Conservation (phyloP, 1,140 invertebrate species). For the Scaptomyza hsui region DNA sequence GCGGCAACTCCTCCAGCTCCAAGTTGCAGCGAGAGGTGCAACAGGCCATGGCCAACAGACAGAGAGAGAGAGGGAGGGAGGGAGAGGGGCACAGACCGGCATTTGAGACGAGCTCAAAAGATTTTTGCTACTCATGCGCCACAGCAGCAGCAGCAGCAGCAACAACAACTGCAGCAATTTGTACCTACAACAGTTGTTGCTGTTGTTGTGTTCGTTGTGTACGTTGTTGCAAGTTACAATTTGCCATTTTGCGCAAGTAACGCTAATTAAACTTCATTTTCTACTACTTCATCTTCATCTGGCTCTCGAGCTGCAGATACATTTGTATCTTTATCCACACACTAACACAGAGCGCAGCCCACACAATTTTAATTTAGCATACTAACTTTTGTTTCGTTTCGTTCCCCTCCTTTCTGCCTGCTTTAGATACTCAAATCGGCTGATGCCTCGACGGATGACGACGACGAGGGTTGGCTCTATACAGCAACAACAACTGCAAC, state of each 20-base stretch:
- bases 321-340: slow-evolving; percentile 16
- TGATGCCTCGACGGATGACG: slow-evolving; percentile 82
- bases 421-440: slow-evolving; percentile 80
- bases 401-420: neutral
- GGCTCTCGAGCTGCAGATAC: slow-evolving; percentile 10
- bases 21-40: slow-evolving; percentile 1
- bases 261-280: slow-evolving; percentile 82
- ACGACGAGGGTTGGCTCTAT: slow-evolving; percentile 81
- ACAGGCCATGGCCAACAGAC: slow-evolving; percentile 6
- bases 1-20: slow-evolving; percentile 26
- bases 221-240: slow-evolving; percentile 62
- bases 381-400: slow-evolving; percentile 30
- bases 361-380: slow-evolving; percentile 55
- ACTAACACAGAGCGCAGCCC: slow-evolving; percentile 2
- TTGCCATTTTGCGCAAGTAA: slow-evolving; percentile 82
- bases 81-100: slow-evolving; percentile 17
- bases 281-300: slow-evolving; percentile 70
- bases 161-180: slow-evolving; percentile 37
- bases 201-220: slow-evolving; percentile 10
- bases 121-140: slow-evolving; percentile 46
- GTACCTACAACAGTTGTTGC: slow-evolving; percentile 39
- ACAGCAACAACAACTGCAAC: slow-evolving; percentile 55
- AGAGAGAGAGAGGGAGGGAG: neutral
- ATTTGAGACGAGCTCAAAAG: slow-evolving; percentile 44
- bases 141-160: slow-evolving; percentile 30